phyloP scores from a whole-genome alignment of 2,113 vertebrate species.

The Panurus biarmicus region DNA sequence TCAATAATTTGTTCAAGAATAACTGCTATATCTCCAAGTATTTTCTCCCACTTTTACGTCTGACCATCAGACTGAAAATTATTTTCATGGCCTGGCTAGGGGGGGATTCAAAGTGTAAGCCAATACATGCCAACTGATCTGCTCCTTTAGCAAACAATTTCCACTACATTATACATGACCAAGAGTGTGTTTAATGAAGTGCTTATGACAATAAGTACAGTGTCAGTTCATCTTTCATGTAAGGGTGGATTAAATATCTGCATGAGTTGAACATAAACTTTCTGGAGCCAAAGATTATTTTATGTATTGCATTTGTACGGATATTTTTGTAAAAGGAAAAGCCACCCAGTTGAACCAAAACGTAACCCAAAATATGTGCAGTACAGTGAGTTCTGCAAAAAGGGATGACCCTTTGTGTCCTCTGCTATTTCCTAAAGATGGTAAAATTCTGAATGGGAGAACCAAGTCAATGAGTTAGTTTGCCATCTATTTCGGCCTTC shows the following conservation, averaged over 20 bases:
- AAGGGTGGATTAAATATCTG: neutral
- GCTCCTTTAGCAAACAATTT: neutral
- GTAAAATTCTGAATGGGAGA: neutral
- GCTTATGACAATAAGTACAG: neutral
- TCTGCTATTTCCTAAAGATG: neutral
- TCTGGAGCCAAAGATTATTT: neutral
- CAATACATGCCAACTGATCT: neutral
- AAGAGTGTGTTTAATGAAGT: neutral
- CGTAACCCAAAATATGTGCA: neutral
- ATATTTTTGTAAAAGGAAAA: neutral
- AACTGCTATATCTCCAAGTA: neutral
- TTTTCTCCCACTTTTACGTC: neutral
- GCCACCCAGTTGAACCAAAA: neutral
- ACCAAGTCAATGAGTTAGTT: neutral
- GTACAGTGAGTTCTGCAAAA: neutral
- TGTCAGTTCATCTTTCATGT: slow-evolving; percentile 7
- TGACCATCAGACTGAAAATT: neutral
- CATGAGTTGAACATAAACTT: neutral
- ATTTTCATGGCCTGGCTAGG: neutral
- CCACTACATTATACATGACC: neutral
- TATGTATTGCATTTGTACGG: neutral
- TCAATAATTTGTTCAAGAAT: neutral
- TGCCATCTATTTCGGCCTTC: neutral
- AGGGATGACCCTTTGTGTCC: neutral
- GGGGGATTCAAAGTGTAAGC: neutral